Base-by-base conservation (phyloP, 2,113 vertebrate species). In the Paralichthys olivaceus region DNA sequence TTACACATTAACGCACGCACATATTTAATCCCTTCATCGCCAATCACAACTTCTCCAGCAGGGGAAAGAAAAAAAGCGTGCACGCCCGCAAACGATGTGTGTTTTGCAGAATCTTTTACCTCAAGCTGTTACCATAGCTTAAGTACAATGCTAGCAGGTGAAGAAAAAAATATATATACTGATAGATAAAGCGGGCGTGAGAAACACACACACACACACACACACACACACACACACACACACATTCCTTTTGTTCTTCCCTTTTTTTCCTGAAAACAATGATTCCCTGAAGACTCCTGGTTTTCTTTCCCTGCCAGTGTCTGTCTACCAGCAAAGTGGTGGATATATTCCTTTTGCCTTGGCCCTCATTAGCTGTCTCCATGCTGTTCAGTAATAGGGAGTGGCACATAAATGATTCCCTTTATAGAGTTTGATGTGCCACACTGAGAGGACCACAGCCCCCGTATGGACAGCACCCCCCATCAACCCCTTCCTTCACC, bases 391-490 rank as follows among this genome's bases (percentile, higher is more conserved):
- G 71, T 93, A 96, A 95, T 83, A 70, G 94, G 94, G 93, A 94
- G 90, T 94, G 94, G 94, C 94, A 95, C 94, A 96, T 94, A 96
- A 96, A 96, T 95, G 94, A 96, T 95, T 94, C 92, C 95, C 95
- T 96, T 96, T 96, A 95, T 95, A 94, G 94, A 93, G 93, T 95
- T 95, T 96, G 95, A 96, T 95, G 95, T 96, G 95, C 91, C 92
- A 89, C 95, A 93, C 92, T 93, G 94, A 94, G 94, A 94, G 91
- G 91, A 94, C 94, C 92, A 92, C 83, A 88, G 91, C 87, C 90
- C 91, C 91, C 89, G 90, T 93, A 93, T 89, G 94, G 93, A 94
- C 88, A 93, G 83, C 93, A 90, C 79, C 86, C 89, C 58, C 34
- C 80, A 59, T 83, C 83, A 77, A 23, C 79, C 66, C 71, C 81